phyloP scores from a whole-genome alignment of 2,797 vertebrate species.

The Chrysocyon brachyurus region DNA sequence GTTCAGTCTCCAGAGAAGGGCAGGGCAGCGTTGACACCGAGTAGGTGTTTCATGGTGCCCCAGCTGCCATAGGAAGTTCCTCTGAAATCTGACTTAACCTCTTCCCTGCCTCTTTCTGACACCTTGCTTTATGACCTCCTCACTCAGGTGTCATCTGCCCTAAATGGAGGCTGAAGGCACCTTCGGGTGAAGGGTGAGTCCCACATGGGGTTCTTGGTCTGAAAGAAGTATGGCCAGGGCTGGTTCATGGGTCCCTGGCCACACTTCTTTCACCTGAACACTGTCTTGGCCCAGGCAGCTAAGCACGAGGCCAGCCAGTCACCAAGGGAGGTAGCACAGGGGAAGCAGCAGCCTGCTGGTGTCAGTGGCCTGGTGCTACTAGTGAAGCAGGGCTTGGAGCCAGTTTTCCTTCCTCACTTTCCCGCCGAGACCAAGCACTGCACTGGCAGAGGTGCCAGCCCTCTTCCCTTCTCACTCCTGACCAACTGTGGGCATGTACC shows the following conservation, averaged over 20 bases:
- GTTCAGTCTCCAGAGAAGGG: neutral
- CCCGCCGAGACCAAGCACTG: fast-evolving
- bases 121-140: neutral
- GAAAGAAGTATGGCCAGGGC: neutral
- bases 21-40: neutral
- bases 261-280: neutral
- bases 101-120: neutral
- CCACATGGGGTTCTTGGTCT: neutral
- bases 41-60: neutral
- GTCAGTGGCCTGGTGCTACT: neutral
- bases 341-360: neutral
- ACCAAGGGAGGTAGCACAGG: fast-evolving
- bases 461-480: neutral
- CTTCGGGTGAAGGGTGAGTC: neutral
- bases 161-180: neutral
- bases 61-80: neutral
- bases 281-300: neutral
- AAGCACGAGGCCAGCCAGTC: neutral
- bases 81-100: neutral
- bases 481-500: fast-evolving
- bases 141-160: neutral
- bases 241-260: neutral
- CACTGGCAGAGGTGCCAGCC: neutral
- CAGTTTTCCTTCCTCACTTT: neutral
- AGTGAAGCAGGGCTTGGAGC: neutral